phyloP scores from a whole-genome alignment of 2,888 invertebrate species.

The Thymelicus acteon region DNA sequence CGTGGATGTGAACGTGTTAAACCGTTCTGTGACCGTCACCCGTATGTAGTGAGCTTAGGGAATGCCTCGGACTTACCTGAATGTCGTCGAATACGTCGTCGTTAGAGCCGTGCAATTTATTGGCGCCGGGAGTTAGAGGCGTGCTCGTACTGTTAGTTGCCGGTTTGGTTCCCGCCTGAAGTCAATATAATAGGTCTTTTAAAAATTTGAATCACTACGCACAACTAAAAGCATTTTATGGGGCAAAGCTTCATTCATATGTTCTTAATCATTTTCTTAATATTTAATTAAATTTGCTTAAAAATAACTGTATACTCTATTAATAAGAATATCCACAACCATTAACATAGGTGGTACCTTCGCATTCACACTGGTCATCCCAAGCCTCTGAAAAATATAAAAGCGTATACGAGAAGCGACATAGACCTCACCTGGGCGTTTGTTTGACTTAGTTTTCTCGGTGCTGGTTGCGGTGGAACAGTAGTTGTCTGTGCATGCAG shows the following conservation, averaged over 20 bases:
- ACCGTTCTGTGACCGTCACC: constrained; percentile 71
- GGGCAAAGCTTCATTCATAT: constrained; percentile 8
- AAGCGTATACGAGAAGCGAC: constrained; percentile 35
- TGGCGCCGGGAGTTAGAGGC: constrained; percentile 70
- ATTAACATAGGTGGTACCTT: constrained; percentile 16
- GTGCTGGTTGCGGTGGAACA: constrained; percentile 77
- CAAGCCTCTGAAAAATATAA: constrained; percentile 17
- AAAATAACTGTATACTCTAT: neutral
- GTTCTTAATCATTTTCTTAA: neutral
- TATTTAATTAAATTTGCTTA: neutral
- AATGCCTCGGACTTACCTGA: constrained; percentile 64
- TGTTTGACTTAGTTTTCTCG: constrained; percentile 75
- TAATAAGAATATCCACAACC: constrained; percentile 22
- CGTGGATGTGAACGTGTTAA: constrained; percentile 82
- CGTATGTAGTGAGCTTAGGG: constrained; percentile 48
- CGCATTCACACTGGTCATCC: constrained; percentile 7
- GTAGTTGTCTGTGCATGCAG: constrained; percentile 48
- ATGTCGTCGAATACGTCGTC: constrained; percentile 80
- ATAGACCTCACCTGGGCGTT: constrained; percentile 73
- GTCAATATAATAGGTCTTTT: constrained; percentile 44
- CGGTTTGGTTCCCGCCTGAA: constrained; percentile 70
- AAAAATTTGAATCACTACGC: constrained; percentile 20
- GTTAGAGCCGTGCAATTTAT: constrained; percentile 74
- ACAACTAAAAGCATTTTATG: constrained; percentile 28
- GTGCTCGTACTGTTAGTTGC: constrained; percentile 78